Conservation (phyloP, 2,797 vertebrate genomes). For the Acanthurus lineatus region DNA sequence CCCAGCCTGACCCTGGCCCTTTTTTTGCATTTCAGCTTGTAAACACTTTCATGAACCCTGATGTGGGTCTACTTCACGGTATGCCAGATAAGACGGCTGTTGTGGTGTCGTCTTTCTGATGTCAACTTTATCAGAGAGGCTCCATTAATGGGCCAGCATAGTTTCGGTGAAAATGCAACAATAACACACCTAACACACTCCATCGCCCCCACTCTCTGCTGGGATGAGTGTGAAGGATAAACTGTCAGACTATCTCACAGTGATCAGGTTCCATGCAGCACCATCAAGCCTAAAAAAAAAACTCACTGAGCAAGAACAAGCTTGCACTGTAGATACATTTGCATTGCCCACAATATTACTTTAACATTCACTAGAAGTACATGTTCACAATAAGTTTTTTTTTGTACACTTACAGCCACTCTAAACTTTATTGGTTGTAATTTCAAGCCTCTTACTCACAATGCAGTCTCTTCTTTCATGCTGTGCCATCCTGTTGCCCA, state of each 20-base stretch:
- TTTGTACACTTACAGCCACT: constrained; percentile 12
- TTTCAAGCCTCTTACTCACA: constrained; percentile 18
- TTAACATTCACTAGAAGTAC: not conserved
- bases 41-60: constrained; percentile 59
- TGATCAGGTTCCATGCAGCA: constrained; percentile 79
- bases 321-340: constrained; percentile 54
- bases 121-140: constrained; percentile 65
- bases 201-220: constrained; percentile 57
- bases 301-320: constrained; percentile 57
- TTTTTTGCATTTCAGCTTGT: constrained; percentile 45
- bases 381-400: constrained; percentile 35
- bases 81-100: constrained; percentile 67
- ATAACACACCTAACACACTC: constrained; percentile 81
- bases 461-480: constrained; percentile 21
- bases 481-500: constrained; percentile 52
- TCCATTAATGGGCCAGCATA: constrained; percentile 70
- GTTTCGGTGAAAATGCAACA: constrained; percentile 80
- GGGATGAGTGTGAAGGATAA: constrained; percentile 78
- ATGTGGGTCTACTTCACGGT: constrained; percentile 69
- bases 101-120: constrained; percentile 62
- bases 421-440: constrained; percentile 44
- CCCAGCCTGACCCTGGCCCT: constrained; percentile 17
- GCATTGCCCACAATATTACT: not conserved
- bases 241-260: constrained; percentile 84
- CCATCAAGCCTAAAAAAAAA: constrained; percentile 39